Evolutionary conservation across 2,797 vertebrate species (phyloP).

Genomic region (Pristis pectinata): DNA sequence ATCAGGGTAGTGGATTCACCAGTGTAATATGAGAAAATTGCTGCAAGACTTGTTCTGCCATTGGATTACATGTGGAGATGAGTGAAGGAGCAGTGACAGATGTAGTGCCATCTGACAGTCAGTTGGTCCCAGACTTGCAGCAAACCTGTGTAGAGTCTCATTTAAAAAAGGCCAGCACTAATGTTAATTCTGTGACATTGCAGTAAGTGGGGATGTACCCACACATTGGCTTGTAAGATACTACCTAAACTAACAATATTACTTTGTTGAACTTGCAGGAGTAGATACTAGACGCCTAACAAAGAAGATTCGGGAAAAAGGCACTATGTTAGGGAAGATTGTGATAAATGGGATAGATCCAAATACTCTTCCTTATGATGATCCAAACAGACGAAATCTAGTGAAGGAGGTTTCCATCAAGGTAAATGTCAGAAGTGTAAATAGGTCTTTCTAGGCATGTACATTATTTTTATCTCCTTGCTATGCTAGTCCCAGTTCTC

Average conservation of each 20-base stretch:
- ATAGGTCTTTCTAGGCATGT: background rate
- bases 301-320: constrained; percentile 86
- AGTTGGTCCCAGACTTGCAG: no score
- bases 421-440: constrained; percentile 54
- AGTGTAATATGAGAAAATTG: no score
- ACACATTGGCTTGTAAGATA: background rate
- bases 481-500: background rate
- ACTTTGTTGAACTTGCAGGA: constrained; percentile 54
- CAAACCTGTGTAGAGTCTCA: no score
- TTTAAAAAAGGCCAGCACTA: background rate
- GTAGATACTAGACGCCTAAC: constrained; percentile 82
- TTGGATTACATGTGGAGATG: no score
- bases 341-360: constrained; percentile 64
- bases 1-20: no score
- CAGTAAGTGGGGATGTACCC: no score
- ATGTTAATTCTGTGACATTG: background rate
- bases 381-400: constrained; percentile 73
- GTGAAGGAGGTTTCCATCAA: constrained; percentile 85
- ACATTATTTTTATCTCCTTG: background rate
- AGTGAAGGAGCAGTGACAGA: no score
- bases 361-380: constrained; percentile 61
- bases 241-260: background rate
- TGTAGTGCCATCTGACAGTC: no score
- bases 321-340: constrained; percentile 85
- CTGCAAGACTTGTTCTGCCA: no score